Base-by-base conservation (phyloP, 2,888 invertebrate genomes). In the Drosophila neotestacea region DNA sequence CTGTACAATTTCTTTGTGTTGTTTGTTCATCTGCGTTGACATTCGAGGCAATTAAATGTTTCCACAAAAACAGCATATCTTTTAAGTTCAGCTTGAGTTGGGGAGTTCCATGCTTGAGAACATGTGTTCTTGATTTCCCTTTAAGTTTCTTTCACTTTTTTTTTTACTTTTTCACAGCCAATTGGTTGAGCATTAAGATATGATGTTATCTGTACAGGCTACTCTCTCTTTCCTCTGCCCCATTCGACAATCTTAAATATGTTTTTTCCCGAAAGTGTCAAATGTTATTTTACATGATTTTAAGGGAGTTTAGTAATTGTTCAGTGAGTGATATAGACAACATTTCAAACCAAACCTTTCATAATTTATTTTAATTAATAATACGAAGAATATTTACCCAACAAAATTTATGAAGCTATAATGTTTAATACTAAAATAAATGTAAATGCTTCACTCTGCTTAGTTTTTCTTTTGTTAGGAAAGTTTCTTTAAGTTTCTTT, bases 121-220 rank as follows among this genome's bases (percentile, higher is more conserved):
- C 90, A 90, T 88, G 85, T 90, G 90, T 85, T 88, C 72, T 76
- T 81, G 84, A 83, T 90, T 87, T 77, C 69, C 67, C 79, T 65
- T 71, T 48, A 63, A 73, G 68, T 73, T 74, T 39, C 56, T 28
- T 77, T 54, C 62, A 36, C 50, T 77, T 42, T 60, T 54, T 38
- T 39, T 27, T 58, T 13, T 61, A 54, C 60, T 50, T 73, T 78
- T 86, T 85, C 85, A 85, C 85, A 86, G 87, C 50, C 83, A 85
- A 85, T 87, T 87, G 85, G 70, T 56, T 71, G 70, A 22, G 78
- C 79, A 83, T 87, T 85, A 81, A 84, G 75, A 80, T 81, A 82
- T 85, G 71, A 81, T 73, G 64, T 66, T 65, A 72, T 73, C 70
- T 79, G 39, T 50, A 28, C 42, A 22, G 34, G 4, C 4, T 32